These are phyloP conservation scores for Girardia tigrina DNA, from an alignment of 2,888 invertebrate genomes.

Conservation along the genomic window DNA sequence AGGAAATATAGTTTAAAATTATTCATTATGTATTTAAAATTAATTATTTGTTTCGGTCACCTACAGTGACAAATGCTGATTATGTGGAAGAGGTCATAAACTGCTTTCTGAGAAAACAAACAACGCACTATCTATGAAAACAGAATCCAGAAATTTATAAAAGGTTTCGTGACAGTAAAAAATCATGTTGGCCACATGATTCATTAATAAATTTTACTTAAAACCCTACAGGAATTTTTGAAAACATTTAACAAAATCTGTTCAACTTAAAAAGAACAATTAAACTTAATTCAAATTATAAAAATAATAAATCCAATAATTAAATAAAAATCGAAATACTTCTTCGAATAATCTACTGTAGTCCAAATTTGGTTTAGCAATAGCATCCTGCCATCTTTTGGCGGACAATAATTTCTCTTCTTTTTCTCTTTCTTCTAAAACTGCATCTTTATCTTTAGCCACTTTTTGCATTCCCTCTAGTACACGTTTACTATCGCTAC, in stretches of 20 bases:
- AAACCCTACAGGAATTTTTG: background rate
- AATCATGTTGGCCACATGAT: too few relatives aligned
- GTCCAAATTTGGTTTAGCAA: constrained; percentile 84
- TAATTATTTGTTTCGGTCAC: too few relatives aligned
- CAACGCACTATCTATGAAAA: too few relatives aligned
- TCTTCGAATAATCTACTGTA: constrained; percentile 91
- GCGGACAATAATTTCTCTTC: constrained; percentile 45
- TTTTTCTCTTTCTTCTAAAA: constrained; percentile 41
- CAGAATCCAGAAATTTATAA: too few relatives aligned
- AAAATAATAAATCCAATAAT: background rate
- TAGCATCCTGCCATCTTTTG: constrained; percentile 74
- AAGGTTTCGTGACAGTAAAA: too few relatives aligned
- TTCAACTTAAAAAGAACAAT: background rate
- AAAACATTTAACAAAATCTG: background rate
- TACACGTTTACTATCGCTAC: constrained; percentile 30
- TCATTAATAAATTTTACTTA: background rate
- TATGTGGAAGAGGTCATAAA: too few relatives aligned
- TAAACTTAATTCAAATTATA: background rate
- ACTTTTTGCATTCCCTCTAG: constrained; percentile 68
- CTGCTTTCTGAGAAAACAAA: too few relatives aligned
- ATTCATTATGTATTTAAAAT: too few relatives aligned
- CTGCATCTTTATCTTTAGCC: constrained; percentile 59
- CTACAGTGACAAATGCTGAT: too few relatives aligned
- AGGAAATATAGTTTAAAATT: too few relatives aligned
- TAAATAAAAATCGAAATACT: constrained; percentile 45